Evolutionary conservation across 2,113 vertebrate species (phyloP).

Genomic region (Chloroceryle aenea): DNA sequence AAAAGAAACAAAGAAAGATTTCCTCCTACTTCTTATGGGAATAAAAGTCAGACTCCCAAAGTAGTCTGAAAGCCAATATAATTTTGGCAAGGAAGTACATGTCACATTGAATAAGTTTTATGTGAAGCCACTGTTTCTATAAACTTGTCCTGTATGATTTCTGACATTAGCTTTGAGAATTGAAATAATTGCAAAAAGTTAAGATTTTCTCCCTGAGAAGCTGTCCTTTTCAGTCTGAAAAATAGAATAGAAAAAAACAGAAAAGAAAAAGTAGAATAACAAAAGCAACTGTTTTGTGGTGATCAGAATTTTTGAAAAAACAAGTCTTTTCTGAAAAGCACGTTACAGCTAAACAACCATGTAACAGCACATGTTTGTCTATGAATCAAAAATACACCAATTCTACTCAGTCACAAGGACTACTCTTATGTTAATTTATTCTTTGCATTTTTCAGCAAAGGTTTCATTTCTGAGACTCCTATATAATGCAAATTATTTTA

Average conservation of each 20-base stretch:
- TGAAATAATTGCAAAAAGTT: not conserved
- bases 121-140: not conserved
- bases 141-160: not conserved
- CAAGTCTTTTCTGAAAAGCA: not conserved
- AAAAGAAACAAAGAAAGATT: rapidly evolving
- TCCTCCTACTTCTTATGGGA: not conserved
- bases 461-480: not conserved
- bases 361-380: not conserved
- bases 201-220: not conserved
- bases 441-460: not conserved
- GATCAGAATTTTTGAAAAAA: not conserved
- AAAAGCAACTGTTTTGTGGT: not conserved
- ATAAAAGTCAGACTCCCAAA: not conserved
- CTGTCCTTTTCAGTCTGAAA: not conserved
- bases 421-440: rapidly evolving
- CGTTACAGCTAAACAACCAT: not conserved
- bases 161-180: not conserved
- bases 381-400: not conserved
- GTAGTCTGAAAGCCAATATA: not conserved
- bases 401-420: not conserved
- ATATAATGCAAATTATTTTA: not conserved
- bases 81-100: not conserved
- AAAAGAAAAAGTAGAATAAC: not conserved
- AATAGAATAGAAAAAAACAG: too few relatives aligned
- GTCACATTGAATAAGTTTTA: not conserved